Conservation (phyloP, 2,797 vertebrate genomes). For the Sebastes matsubarae region DNA sequence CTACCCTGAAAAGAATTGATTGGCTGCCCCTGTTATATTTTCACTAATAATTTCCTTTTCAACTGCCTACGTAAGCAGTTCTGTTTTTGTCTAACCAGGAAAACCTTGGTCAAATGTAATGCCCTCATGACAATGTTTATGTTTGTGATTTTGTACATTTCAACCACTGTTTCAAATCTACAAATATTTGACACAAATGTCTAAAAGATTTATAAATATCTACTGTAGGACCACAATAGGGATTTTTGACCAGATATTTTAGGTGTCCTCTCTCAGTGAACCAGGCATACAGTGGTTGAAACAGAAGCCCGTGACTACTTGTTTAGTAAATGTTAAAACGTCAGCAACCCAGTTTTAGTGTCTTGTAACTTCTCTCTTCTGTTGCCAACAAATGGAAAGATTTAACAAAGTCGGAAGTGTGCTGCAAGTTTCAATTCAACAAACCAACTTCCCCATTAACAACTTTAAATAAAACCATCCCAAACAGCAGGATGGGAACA, state of each 20-base stretch:
- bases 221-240: not conserved
- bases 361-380: constrained; percentile 52
- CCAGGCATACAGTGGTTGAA: not conserved
- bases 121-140: not conserved
- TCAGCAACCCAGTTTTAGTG: not conserved
- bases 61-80: not conserved
- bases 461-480: constrained; percentile 17
- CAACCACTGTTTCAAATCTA: not conserved
- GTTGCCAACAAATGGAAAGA: constrained; percentile 52
- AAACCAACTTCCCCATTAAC: constrained; percentile 64
- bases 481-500: not conserved
- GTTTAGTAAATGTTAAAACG: not conserved
- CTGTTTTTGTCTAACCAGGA: not conserved
- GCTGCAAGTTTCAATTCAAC: constrained; percentile 65
- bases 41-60: not conserved
- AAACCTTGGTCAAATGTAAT: not conserved
- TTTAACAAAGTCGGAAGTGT: constrained; percentile 20
- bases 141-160: not conserved
- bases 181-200: not conserved
- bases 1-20: too few species aligned
- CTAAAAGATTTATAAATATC: not conserved
- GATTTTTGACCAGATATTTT: not conserved
- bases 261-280: not conserved
- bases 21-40: not conserved
- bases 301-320: not conserved